Evolutionary conservation across 2,113 vertebrate genomes (phyloP), one percentile per base, ranked within the genome.

Genomic region (Pungitius pungitius): DNA sequence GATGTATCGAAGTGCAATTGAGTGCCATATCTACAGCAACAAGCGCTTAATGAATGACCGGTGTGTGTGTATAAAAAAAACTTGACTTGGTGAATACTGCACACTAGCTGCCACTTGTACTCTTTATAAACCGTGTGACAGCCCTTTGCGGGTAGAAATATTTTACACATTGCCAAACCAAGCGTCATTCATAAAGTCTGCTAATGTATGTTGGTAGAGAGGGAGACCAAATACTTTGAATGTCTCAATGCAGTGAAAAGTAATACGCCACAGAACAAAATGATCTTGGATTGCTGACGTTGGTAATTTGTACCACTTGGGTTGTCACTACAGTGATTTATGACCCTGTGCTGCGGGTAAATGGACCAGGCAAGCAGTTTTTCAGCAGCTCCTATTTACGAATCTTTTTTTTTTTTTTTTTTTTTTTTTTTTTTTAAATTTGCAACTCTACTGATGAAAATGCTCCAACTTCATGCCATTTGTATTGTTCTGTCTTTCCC

Each of bases 351-450:
- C 9, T 67, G 45, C 10, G 55, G 71, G 42, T 64, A 13, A 73
- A 33, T 61, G 37, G 45, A 74, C 65, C 67, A 67, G 75, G 67
- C 3, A 3, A 60, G 61, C 52, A 33, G 24, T 70, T 80, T 52
- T 52, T 65, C 70, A 69, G 59, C 75, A 73, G 45, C 18, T 47
- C 33, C 58, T 59, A 65, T 77, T 65, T 77, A 73, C 14, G n/a
- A 81, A 80, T 59, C 62, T 35, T 52, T 57, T 69, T 63, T 73
- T 39, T 30, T 42, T 73, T 17, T 51, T 57, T 18, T 17, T 51
- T 57, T 18, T 35, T 52, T 57, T 69, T 63, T 73, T 39, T 30
- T 42, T 73, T 17, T 51, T 57, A n/a, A n/a, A n/a, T 74, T n/a
- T 77, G 56, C 54, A 64, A 27, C 22, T 12, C 33, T 51, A 24